Conservation (phyloP, 1,140 invertebrate species). For the Chironomus tepperi region DNA sequence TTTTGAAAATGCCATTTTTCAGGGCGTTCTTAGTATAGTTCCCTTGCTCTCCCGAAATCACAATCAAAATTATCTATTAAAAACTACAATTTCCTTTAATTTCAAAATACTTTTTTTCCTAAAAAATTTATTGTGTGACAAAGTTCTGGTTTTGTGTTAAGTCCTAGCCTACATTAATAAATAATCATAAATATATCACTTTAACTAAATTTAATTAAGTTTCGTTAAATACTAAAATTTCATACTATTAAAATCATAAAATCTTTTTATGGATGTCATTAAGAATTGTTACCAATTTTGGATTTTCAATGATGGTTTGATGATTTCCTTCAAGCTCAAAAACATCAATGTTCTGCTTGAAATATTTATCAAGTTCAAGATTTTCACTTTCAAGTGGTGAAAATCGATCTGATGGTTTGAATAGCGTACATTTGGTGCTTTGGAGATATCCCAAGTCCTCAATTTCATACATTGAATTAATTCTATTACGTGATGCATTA, state of each 20-base stretch:
- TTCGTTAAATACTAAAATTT: too few species aligned
- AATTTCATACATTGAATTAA: constrained; percentile 46
- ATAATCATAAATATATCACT: too few species aligned
- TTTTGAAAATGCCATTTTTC: too few species aligned
- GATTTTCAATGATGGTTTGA: constrained; percentile 54
- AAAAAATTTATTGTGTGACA: too few species aligned
- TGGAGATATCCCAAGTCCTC: constrained; percentile 38
- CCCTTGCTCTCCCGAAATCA: too few species aligned
- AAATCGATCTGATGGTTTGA: constrained; percentile 50
- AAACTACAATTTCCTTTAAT: too few species aligned
- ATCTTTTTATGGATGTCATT: constrained; percentile 40
- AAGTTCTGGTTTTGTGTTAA: too few species aligned
- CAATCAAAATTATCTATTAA: too few species aligned
- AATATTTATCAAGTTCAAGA: constrained; percentile 51
- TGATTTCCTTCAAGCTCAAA: constrained; percentile 60
- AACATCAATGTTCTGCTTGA: constrained; percentile 43
- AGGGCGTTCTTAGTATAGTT: too few species aligned
- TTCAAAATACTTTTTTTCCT: too few species aligned
- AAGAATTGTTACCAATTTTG: constrained; percentile 51
- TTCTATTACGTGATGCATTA: constrained; percentile 44
- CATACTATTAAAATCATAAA: not conserved
- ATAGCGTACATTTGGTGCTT: constrained; percentile 47
- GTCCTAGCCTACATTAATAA: too few species aligned
- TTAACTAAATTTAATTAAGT: too few species aligned
- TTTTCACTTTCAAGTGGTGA: constrained; percentile 47